phyloP scores from a whole-genome alignment of 2,113 vertebrate species.

The Myotis davidii region DNA sequence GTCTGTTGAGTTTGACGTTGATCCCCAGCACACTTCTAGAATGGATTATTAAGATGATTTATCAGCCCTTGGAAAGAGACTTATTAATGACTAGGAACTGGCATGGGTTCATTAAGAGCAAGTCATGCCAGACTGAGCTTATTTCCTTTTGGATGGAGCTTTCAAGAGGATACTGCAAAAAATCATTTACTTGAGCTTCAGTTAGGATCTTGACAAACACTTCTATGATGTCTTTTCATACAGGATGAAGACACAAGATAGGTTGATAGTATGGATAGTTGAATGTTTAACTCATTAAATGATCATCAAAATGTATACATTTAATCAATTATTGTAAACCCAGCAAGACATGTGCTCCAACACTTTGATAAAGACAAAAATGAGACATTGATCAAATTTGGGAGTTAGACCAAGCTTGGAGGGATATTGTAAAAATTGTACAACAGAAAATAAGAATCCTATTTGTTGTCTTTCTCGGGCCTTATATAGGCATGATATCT shows the following conservation, averaged over 20 bases:
- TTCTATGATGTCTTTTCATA: conserved; percentile 44
- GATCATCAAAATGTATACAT: neutral
- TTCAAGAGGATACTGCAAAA: conserved; percentile 63
- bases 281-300: conserved; percentile 13
- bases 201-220: conserved; percentile 41
- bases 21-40: conserved; percentile 48
- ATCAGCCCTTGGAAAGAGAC: conserved; percentile 61
- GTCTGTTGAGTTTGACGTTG: conserved; percentile 39
- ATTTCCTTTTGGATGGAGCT: conserved; percentile 70
- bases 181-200: conserved; percentile 54
- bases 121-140: conserved; percentile 67
- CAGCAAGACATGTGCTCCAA: neutral
- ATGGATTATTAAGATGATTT: conserved; percentile 75
- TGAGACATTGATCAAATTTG: neutral
- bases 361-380: neutral
- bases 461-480: neutral
- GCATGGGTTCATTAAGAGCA: conserved; percentile 72
- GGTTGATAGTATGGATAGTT: conserved; percentile 10
- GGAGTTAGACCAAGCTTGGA: neutral
- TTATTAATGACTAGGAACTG: conserved; percentile 66
- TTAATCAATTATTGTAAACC: conserved; percentile 10
- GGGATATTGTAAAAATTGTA: neutral
- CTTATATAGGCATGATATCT: neutral
- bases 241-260: conserved; percentile 3
- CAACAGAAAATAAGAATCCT: neutral